Evolutionary conservation across 2,888 invertebrate genomes (phyloP).

Genomic region (Ochlodes sylvanus): DNA sequence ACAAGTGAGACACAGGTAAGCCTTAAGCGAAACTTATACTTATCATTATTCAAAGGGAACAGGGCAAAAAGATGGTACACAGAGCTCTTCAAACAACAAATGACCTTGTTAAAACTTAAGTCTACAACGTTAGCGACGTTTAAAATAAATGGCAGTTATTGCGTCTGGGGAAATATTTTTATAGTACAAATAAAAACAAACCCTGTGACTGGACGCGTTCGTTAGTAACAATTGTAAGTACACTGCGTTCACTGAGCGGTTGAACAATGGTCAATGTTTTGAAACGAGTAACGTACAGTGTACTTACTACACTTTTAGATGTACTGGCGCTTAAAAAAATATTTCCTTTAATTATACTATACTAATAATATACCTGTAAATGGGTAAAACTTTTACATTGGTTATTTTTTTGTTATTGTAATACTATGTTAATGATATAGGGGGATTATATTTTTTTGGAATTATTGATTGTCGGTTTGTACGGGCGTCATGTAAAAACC

Average conservation of each 20-base stretch:
- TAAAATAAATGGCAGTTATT: conserved; percentile 32
- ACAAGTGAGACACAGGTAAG: neutral
- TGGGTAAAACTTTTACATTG: no score
- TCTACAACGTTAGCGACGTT: conserved; percentile 20
- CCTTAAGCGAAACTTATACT: neutral
- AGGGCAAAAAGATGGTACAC: conserved; percentile 1
- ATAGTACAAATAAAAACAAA: conserved; percentile 27
- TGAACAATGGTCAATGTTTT: neutral
- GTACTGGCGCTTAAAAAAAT: no score
- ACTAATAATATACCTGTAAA: no score
- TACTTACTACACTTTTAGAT: no score
- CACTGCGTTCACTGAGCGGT: neutral
- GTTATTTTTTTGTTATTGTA: no score
- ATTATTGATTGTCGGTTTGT: no score
- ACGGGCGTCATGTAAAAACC: no score
- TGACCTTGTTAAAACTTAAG: conserved; percentile 34
- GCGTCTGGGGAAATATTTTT: conserved; percentile 30
- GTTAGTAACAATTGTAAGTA: neutral
- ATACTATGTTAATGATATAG: no score
- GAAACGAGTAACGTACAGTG: neutral
- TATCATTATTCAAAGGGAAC: neutral
- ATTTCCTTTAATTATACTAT: no score
- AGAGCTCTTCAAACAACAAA: conserved; percentile 19
- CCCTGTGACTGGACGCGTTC: neutral
- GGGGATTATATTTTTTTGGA: no score